phyloP scores from a whole-genome alignment of 2,888 invertebrate genomes.

The Parochlus steinenii region DNA sequence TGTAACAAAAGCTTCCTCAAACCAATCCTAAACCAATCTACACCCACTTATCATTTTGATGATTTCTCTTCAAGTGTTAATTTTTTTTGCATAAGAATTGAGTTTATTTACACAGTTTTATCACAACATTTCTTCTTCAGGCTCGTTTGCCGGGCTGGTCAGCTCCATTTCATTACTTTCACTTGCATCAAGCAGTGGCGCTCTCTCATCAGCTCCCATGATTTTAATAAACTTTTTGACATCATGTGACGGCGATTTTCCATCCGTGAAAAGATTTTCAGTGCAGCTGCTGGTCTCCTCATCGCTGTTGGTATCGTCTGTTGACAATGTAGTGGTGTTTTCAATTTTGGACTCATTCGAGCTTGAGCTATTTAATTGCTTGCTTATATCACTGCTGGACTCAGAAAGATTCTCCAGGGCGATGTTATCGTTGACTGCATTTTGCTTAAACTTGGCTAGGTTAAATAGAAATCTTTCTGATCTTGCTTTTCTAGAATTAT shows the following conservation, averaged over 20 bases:
- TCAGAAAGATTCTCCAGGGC: constrained; percentile 8
- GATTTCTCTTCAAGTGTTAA: too few relatives aligned
- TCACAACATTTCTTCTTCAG: constrained; percentile 17
- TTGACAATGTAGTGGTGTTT: constrained; percentile 10
- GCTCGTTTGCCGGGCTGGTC: constrained; percentile 27
- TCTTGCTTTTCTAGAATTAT: constrained; percentile 14
- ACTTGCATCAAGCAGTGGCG: constrained; percentile 29
- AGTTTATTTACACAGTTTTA: constrained; percentile 6
- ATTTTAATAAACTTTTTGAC: constrained; percentile 7
- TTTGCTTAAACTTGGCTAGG: constrained; percentile 26
- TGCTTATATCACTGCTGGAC: not conserved
- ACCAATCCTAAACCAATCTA: too few relatives aligned
- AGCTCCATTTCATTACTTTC: constrained; percentile 32
- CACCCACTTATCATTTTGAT: too few relatives aligned
- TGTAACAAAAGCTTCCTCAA: too few relatives aligned
- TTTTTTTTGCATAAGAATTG: too few relatives aligned
- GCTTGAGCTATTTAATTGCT: constrained; percentile 2
- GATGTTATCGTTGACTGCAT: constrained; percentile 23
- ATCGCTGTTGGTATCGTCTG: constrained; percentile 10
- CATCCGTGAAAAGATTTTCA: constrained; percentile 11
- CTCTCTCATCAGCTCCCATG: constrained; percentile 25
- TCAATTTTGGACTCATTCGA: constrained; percentile 11
- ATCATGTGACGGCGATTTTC: constrained; percentile 8
- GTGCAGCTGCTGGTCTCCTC: constrained; percentile 10
- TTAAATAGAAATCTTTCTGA: constrained; percentile 25